Base-by-base conservation (phyloP, 2,888 invertebrate genomes). In the Psylliodes chrysocephalus region DNA sequence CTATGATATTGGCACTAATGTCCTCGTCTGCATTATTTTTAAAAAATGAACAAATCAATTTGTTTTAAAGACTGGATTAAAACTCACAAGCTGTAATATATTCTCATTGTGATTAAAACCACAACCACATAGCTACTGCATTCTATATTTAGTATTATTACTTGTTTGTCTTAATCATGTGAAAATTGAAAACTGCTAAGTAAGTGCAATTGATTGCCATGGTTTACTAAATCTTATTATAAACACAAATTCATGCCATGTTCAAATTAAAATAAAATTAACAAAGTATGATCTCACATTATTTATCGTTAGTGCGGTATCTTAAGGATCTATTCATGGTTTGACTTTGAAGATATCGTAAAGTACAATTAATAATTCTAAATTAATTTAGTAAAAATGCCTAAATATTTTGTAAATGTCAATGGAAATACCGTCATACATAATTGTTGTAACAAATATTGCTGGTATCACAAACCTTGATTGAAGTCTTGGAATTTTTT, bases 331-430 rank as follows among this genome's bases (percentile, higher is more conserved):
- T 18, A 17, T 42, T 35, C 35, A 14, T 42, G 12, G 12, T 42
- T 8, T 14, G 42, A 10, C 42, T 42, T 42, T 42, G 42, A 42
- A 22, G 22, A 22, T 22, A 22, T 22, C 22, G 22, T 22, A 22
- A 22, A 18, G 6, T 2, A 18, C 4, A 10, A 42, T n/a, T 14
- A n/a, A 18, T 2, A 10, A 42, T 42, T 8, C 18, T 1, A 42
- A 42, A 42, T 42, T 42, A 42, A 42, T 42, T 42, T 42, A 42
- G 10, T 15, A 42, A 42, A 42, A 42, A 42, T 42, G 5, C 42
- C 14, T 28, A 28, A 28, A 49, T 8, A 49, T 49, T 49, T 49
- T 17, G 49, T 49, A 49, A 49, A 49, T 49, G 49, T 49, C 49
- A 49, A 49, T 49, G 49, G 3, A 14, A 49, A 28, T 49, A 30